These are phyloP conservation scores for Archivesica marissinica DNA, from an alignment of 1,140 invertebrate species.

Conservation along the genomic window DNA sequence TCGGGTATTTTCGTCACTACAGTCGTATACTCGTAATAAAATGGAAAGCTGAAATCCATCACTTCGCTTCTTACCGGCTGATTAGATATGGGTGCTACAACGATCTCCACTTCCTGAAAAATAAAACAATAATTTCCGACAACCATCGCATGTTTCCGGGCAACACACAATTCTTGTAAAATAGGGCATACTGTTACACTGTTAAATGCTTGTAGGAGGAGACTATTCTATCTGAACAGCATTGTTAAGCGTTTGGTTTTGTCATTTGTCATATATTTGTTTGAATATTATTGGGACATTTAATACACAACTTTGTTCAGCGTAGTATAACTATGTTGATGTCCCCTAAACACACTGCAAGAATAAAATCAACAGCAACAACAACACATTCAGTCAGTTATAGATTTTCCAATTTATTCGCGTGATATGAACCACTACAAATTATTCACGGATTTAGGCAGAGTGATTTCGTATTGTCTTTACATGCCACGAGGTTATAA, in stretches of 20 bases:
- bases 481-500: too few species aligned
- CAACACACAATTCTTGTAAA: neutral
- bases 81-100: slow-evolving; percentile 64
- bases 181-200: neutral
- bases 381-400: too few species aligned
- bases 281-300: neutral
- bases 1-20: slow-evolving; percentile 84
- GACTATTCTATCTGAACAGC: neutral
- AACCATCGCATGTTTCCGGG: neutral
- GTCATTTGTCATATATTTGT: neutral
- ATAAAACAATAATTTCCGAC: slow-evolving; percentile 16
- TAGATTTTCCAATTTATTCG: too few species aligned
- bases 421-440: too few species aligned
- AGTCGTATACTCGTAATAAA: slow-evolving; percentile 93
- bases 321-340: too few species aligned
- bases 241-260: neutral
- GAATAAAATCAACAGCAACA: too few species aligned
- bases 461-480: too few species aligned
- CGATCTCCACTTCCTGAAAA: slow-evolving; percentile 73
- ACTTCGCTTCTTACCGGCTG: slow-evolving; percentile 62
- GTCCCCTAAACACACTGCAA: too few species aligned
- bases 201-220: neutral
- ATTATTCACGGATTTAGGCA: too few species aligned
- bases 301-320: too few species aligned
- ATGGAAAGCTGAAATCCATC: slow-evolving; percentile 86